These are phyloP conservation scores for Ditylenchus dipsaci DNA, from an alignment of 1,140 invertebrate genomes.

Conservation along the genomic window DNA sequence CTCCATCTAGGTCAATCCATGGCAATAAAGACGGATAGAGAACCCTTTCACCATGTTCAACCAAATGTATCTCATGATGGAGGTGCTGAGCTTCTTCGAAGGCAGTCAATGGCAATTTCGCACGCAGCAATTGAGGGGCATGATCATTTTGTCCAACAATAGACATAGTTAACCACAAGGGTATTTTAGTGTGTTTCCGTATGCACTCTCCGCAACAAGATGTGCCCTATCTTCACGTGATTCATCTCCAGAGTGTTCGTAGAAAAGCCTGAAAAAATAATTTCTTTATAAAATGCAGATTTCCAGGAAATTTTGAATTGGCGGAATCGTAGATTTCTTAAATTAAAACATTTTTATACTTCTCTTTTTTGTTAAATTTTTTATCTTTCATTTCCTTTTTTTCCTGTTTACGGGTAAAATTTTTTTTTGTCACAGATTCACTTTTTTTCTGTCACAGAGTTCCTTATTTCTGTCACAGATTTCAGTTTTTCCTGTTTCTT, in stretches of 20 bases:
- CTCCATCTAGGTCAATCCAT: constrained; percentile 45
- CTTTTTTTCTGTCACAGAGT: too few species aligned
- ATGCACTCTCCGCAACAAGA: constrained; percentile 43
- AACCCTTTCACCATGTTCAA: constrained; percentile 45
- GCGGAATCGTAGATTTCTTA: too few species aligned
- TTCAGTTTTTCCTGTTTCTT: too few species aligned
- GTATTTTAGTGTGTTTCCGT: constrained; percentile 36
- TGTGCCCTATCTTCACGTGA: constrained; percentile 36
- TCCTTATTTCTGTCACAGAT: too few species aligned
- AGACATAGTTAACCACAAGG: constrained; percentile 49
- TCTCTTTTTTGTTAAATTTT: too few species aligned
- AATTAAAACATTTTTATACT: too few species aligned
- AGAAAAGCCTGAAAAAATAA: constrained; percentile 40
- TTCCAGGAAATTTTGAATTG: too few species aligned
- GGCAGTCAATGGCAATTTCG: background rate
- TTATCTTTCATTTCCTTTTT: too few species aligned
- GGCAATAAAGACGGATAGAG: constrained; percentile 42
- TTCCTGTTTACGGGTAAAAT: too few species aligned
- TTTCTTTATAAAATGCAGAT: too few species aligned
- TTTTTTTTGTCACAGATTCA: too few species aligned
- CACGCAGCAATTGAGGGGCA: constrained; percentile 33
- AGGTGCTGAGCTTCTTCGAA: constrained; percentile 3
- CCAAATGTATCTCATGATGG: constrained; percentile 13
- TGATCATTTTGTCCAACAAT: constrained; percentile 51
- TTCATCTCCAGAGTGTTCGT: constrained; percentile 51